phyloP scores from a whole-genome alignment of 2,113 vertebrate genomes.

The Cyanistes caeruleus region DNA sequence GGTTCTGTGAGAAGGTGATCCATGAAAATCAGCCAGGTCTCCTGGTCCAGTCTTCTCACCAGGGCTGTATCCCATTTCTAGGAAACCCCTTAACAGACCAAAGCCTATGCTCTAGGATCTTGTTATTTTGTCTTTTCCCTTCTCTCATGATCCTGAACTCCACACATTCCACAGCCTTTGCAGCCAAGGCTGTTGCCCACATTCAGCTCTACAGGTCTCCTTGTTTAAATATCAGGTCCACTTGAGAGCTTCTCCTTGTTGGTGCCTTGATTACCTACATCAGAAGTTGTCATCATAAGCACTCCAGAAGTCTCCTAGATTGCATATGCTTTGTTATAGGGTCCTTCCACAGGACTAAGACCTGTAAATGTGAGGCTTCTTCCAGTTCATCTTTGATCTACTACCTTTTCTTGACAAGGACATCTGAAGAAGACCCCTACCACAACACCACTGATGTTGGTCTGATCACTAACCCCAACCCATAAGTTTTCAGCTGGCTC shows the following conservation, averaged over 20 bases:
- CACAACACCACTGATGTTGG: fast-evolving
- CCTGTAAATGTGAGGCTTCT: neutral
- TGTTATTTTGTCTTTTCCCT: neutral
- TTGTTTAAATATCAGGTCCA: neutral
- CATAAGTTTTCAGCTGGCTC: neutral
- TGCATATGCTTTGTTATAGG: neutral
- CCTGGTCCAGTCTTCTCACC: neutral
- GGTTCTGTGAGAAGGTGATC: neutral
- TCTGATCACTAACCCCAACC: neutral
- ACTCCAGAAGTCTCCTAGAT: neutral
- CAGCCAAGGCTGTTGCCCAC: fast-evolving
- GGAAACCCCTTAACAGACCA: neutral
- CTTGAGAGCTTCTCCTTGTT: neutral
- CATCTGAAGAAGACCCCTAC: neutral
- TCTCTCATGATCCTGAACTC: neutral
- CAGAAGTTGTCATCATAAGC: neutral
- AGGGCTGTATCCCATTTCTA: too few relatives aligned
- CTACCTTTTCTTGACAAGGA: neutral
- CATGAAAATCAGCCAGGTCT: neutral
- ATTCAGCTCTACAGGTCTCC: neutral
- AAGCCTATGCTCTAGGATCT: neutral
- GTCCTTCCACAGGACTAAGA: neutral
- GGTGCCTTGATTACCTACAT: neutral
- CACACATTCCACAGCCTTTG: neutral
- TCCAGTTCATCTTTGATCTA: neutral